These are phyloP conservation scores for Prosopocoilus inquinatus DNA, from an alignment of 2,888 invertebrate species.

Conservation along the genomic window DNA sequence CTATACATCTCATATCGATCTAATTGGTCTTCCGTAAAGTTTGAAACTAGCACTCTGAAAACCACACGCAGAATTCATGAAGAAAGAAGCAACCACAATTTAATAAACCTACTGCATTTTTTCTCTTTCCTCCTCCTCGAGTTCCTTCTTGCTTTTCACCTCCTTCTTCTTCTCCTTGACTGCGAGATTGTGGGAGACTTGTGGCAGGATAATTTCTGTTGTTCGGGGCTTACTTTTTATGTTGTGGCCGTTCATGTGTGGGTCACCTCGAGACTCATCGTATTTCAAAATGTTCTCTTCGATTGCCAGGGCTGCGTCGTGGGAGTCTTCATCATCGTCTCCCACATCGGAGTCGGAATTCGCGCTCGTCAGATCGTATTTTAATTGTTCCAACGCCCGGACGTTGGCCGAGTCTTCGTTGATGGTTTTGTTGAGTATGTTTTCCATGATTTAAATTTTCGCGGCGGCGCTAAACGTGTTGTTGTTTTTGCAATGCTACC, in stretches of 20 bases:
- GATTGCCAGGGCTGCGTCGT: slow-evolving; percentile 37
- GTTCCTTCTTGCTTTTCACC: slow-evolving; percentile 73
- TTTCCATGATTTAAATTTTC: slow-evolving; percentile 29
- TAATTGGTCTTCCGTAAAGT: slow-evolving; percentile 97
- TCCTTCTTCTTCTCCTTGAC: slow-evolving; percentile 60
- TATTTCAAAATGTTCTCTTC: slow-evolving; percentile 38
- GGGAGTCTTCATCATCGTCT: slow-evolving; percentile 41
- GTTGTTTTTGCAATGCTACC: too few species aligned
- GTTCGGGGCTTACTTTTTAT: slow-evolving; percentile 8
- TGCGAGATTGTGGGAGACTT: slow-evolving; percentile 35
- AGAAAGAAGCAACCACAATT: slow-evolving; percentile 11
- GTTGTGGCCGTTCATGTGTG: slow-evolving; percentile 17
- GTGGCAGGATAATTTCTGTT: slow-evolving; percentile 44
- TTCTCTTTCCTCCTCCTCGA: slow-evolving; percentile 92
- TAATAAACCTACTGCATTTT: slow-evolving; percentile 84
- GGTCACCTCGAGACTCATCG: slow-evolving; percentile 17
- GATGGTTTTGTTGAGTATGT: slow-evolving; percentile 29
- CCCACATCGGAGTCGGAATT: slow-evolving; percentile 44
- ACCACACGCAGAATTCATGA: not conserved
- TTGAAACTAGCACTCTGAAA: slow-evolving; percentile 91
- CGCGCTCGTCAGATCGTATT: slow-evolving; percentile 40
- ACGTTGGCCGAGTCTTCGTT: slow-evolving; percentile 21
- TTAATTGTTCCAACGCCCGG: slow-evolving; percentile 38
- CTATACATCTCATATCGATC: slow-evolving; percentile 99
- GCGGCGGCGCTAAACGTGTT: not conserved